Conservation (phyloP, 1,140 invertebrate species). For the Ectropis grisescens region DNA sequence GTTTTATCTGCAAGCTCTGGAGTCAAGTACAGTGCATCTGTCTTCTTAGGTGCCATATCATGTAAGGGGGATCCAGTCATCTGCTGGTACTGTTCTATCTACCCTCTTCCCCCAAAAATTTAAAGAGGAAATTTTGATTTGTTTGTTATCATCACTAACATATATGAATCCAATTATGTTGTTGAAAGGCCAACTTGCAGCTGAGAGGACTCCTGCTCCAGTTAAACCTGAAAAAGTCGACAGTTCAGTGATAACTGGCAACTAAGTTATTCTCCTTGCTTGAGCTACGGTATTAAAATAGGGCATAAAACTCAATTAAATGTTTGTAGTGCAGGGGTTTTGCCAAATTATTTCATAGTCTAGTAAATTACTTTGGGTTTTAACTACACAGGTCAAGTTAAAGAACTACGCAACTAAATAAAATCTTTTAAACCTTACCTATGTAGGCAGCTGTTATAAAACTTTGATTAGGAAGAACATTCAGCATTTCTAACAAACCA, state of each 20-base stretch:
- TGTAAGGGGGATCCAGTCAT: conserved; percentile 65
- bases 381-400: too few relatives aligned
- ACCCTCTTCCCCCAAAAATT: conserved; percentile 71
- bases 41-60: conserved; percentile 38
- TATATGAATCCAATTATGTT: conserved; percentile 73
- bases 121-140: conserved; percentile 69
- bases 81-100: conserved; percentile 48
- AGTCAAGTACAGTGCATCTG: conserved; percentile 43
- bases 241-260: too few relatives aligned
- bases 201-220: conserved; percentile 36
- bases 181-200: conserved; percentile 47
- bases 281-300: too few relatives aligned
- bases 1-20: conserved; percentile 41
- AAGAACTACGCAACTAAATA: too few relatives aligned
- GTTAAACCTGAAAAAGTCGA: conserved; percentile 62
- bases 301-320: too few relatives aligned
- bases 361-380: too few relatives aligned
- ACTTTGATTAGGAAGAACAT: conserved; percentile 24
- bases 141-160: conserved; percentile 60
- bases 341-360: too few relatives aligned
- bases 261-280: too few relatives aligned
- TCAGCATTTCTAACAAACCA: conserved; percentile 35
- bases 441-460: conserved; percentile 32
- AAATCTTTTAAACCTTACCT: too few relatives aligned
- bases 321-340: too few relatives aligned